Conservation (phyloP, 2,797 vertebrate genomes). For the Myripristis murdjan region DNA sequence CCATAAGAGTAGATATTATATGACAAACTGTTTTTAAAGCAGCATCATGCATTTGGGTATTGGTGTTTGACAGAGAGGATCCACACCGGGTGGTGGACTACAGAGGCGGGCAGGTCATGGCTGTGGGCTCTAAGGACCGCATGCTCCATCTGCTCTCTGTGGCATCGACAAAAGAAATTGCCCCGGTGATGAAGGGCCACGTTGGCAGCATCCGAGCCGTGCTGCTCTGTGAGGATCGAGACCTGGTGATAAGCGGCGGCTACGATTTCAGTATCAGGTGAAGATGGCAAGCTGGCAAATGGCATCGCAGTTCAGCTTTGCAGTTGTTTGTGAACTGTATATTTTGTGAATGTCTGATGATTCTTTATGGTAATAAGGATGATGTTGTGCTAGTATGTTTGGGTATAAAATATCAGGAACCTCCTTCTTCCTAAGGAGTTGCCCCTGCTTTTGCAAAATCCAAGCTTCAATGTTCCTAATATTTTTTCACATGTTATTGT, state of each 20-base stretch:
- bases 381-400: too few species aligned
- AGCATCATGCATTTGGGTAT: background rate
- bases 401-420: too few species aligned
- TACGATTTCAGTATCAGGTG: constrained; percentile 92
- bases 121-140: constrained; percentile 82
- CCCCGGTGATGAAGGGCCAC: constrained; percentile 80
- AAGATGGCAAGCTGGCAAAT: background rate
- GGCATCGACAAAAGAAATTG: constrained; percentile 48
- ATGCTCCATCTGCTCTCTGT: constrained; percentile 81
- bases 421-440: too few species aligned
- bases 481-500: background rate
- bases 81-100: constrained; percentile 86
- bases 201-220: constrained; percentile 83
- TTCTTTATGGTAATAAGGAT: too few species aligned
- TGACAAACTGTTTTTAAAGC: too few species aligned
- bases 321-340: background rate
- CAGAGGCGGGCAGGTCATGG: constrained; percentile 84
- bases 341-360: background rate
- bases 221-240: constrained; percentile 83
- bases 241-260: constrained; percentile 86
- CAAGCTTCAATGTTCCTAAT: background rate
- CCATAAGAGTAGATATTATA: too few species aligned
- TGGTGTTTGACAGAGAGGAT: constrained; percentile 81
- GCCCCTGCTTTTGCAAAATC: too few species aligned
- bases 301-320: too few species aligned